Base-by-base conservation (phyloP, 2,113 vertebrate genomes). In the Chunga burmeisteri region DNA sequence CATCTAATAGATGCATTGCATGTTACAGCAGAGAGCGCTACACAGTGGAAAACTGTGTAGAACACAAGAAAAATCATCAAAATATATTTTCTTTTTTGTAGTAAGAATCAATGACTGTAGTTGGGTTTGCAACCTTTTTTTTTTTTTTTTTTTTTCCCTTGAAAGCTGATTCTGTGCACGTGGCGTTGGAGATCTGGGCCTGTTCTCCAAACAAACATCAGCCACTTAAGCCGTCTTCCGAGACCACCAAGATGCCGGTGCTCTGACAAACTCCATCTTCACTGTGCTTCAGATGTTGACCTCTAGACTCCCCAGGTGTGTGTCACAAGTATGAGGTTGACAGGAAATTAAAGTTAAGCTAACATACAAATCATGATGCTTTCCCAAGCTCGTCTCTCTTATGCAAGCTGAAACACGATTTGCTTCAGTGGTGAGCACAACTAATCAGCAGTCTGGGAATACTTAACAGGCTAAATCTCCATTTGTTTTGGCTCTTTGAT, bases 261-360 rank as follows among this genome's bases (percentile, higher is more conserved):
- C 66, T 88, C 75, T 97, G 91, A 85, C 77, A 70, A 96, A 61
- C 86, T 93, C 90, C 88, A 71, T 95, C 93, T 96, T 93, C 90
- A 56, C 90, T 58, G 44, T 75, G 52, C 80, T 73, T 96, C 91
- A 81, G 75, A 52, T 56, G 68, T 36, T 97, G 96, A 92, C 74
- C 91, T 93, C 94, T 81, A 74, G 93, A 40, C 81, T 97, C 93
- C 92, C 95, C 81, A 94, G 68, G 86, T 42, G 10, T 78, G 74
- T 97, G 94, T 91, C 92, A 80, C 91, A 92, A 86, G 93, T 27
- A 91, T 62, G 92, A 95, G 89, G 77, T 15, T 89, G 93, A 96
- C 97, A 98, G 98, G 97, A 98, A 98, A 97, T 98, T 90, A 95
- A 97, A 98, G 68, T 95, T 65, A 87, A 91, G 67, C 88, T 91